Evolutionary conservation across 2,888 invertebrate genomes (phyloP).

Genomic region (Eumerus sabulonum): DNA sequence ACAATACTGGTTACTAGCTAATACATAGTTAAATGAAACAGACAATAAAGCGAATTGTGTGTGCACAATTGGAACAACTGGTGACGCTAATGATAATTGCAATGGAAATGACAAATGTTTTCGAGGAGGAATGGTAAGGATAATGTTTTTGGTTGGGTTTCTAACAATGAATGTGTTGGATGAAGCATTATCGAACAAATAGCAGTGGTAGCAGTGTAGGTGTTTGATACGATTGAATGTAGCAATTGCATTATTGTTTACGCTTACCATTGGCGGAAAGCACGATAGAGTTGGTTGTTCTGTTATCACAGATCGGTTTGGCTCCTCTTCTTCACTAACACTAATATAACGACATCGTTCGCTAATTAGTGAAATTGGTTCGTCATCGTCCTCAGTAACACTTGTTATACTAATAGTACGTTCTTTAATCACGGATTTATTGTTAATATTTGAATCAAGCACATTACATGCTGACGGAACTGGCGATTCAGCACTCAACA

Average conservation of each 20-base stretch:
- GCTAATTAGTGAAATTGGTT: constrained; percentile 74
- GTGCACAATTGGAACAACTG: too few species aligned
- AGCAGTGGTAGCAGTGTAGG: not conserved
- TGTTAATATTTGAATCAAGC: constrained; percentile 57
- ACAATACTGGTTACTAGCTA: too few species aligned
- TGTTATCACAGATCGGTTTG: constrained; percentile 77
- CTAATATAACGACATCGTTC: constrained; percentile 76
- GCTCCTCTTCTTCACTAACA: constrained; percentile 77
- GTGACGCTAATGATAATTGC: too few species aligned
- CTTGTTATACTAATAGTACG: constrained; percentile 76
- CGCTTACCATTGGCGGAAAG: constrained; percentile 62
- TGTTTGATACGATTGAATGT: not conserved
- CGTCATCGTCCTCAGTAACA: constrained; percentile 76
- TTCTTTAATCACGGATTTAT: constrained; percentile 71
- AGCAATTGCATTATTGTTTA: constrained; percentile 33
- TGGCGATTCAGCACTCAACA: not conserved
- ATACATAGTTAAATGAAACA: too few species aligned
- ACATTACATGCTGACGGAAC: constrained; percentile 47
- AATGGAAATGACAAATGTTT: too few species aligned
- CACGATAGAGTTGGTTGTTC: constrained; percentile 78
- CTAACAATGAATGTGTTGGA: too few species aligned
- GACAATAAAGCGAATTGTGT: too few species aligned
- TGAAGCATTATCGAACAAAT: too few species aligned
- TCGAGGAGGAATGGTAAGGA: too few species aligned
- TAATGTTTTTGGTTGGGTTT: too few species aligned